Evolutionary conservation across 2,113 vertebrate genomes (phyloP), one percentile per base, ranked within the genome.

Genomic region (Hypanus sabinus): DNA sequence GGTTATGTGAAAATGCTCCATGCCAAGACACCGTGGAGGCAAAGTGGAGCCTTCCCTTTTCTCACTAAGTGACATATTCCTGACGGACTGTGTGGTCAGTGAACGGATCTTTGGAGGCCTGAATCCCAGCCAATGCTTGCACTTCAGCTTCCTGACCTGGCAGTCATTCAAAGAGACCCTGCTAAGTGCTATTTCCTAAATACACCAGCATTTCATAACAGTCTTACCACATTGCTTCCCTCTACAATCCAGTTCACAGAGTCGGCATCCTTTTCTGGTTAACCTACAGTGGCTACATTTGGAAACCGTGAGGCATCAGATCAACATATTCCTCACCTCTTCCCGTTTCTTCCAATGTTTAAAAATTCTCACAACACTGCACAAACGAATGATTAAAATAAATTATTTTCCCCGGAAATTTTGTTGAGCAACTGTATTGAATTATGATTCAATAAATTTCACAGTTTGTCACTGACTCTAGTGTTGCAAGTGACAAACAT

Each of bases 141-240:
- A 98, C 97, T 97, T 97, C 97, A 97, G 97, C 96, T 98, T 98
- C 97, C 97, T 98, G 97, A 97, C 97, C 97, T 98, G 97, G 97
- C 97, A 98, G 97, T 96, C 97, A 97, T 97, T 97, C 97, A 98
- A 97, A 98, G 97, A 96, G 97, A 97, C 97, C 97, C 97, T 96
- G 97, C 97, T 98, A 98, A 98, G 97, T 97, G 98, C 97, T 97
- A 97, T 98, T 98, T 98, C 97, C 97, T 97, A 97, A 98, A 97
- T 97, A 97, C 97, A 97, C 97, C 97, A 96, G 96, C 97, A 97
- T 98, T 97, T 98, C 97, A 98, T 97, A 98, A 97, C 97, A 98
- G 97, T 97, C 97, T 97, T 97, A 97, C 97, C 96, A 96, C 97
- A 97, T 97, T 97, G 97, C 97, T 97, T 98, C 97, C 96, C 97